These are phyloP conservation scores for Podargus strigoides DNA, from an alignment of 2,797 vertebrate genomes.

Conservation along the genomic window DNA sequence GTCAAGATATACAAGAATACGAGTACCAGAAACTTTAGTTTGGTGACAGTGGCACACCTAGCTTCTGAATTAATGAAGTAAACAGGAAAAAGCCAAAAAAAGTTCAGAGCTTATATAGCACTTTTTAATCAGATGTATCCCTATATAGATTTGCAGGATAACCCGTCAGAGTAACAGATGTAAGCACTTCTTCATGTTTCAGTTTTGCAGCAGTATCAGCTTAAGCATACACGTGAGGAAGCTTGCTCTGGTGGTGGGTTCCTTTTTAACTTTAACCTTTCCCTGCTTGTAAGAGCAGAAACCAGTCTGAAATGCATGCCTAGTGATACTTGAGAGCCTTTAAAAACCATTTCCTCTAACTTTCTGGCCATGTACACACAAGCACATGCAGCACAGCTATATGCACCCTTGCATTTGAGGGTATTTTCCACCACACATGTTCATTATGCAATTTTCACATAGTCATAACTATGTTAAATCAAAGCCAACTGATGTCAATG, in stretches of 20 bases:
- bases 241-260: background rate
- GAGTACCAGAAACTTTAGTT: background rate
- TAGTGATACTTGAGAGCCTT: background rate
- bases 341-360: too few relatives aligned
- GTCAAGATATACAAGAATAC: background rate
- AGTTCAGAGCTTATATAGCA: background rate
- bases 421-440: background rate
- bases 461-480: background rate
- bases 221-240: background rate
- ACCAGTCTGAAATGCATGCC: background rate
- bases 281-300: background rate
- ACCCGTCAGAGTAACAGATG: background rate
- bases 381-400: background rate
- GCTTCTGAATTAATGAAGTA: background rate
- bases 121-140: background rate
- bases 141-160: background rate
- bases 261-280: background rate
- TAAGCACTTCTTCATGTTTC: background rate
- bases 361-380: background rate
- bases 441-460: background rate
- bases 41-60: background rate
- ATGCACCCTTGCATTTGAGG: background rate
- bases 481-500: constrained; percentile 19
- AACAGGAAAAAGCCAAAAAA: background rate
- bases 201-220: background rate